Conservation (phyloP, 2,797 vertebrate genomes). For the Phyllotis vaccarum region DNA sequence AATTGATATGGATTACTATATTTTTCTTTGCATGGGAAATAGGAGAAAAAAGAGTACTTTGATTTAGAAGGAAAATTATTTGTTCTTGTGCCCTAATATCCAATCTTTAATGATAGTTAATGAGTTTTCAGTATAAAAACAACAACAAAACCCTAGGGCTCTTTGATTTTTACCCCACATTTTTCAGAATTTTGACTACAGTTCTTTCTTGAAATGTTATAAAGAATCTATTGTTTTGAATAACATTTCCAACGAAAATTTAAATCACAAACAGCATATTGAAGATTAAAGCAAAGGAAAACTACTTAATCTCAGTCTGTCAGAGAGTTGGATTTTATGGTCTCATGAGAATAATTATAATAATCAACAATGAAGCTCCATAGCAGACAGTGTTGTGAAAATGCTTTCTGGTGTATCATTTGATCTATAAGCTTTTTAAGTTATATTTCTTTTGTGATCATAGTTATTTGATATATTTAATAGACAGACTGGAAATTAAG, state of each 20-base stretch:
- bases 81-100: constrained; percentile 57
- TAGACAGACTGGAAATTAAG: neutral
- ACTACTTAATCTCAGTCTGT: constrained; percentile 43
- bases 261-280: constrained; percentile 64
- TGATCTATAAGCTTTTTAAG: constrained; percentile 31
- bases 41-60: constrained; percentile 22
- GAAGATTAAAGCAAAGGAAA: constrained; percentile 69
- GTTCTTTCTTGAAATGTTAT: constrained; percentile 56
- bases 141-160: neutral
- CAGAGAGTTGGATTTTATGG: constrained; percentile 57
- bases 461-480: constrained; percentile 21
- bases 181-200: constrained; percentile 29
- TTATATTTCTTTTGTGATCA: constrained; percentile 18
- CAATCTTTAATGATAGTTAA: constrained; percentile 41
- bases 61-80: constrained; percentile 58
- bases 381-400: constrained; percentile 53
- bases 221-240: constrained; percentile 30
- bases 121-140: neutral
- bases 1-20: constrained; percentile 7
- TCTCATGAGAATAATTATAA: constrained; percentile 67
- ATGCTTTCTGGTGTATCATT: constrained; percentile 44
- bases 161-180: neutral
- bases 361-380: constrained; percentile 53
- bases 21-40: constrained; percentile 63
- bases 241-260: constrained; percentile 67